Percentiles rank a stretch among this genome's conserved stretches.
These are phyloP conservation scores for Pangasius krempfi DNA, from an alignment of 2,797 vertebrate genomes.

Conservation along the genomic window DNA sequence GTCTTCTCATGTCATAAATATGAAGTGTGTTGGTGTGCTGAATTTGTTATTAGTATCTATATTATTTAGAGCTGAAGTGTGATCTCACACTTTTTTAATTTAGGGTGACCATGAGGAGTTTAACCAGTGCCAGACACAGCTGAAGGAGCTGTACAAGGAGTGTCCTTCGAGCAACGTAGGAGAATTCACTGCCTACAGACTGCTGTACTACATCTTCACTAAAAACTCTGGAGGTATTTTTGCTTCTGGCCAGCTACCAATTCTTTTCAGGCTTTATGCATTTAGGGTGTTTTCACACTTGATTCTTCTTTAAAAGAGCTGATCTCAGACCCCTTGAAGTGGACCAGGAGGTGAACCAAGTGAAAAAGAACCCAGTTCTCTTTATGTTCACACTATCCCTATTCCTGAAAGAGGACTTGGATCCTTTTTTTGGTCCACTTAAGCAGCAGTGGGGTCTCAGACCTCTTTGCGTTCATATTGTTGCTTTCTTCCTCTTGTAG, in stretches of 20 bases:
- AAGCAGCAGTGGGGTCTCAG: too few relatives aligned
- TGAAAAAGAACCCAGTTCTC: too few relatives aligned
- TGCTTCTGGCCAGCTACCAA: background rate
- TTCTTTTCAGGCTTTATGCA: background rate
- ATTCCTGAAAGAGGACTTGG: too few relatives aligned
- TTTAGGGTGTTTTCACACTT: too few relatives aligned
- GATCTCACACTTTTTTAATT: background rate
- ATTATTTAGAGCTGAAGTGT: background rate
- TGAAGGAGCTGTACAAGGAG: conserved; percentile 89
- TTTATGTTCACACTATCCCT: too few relatives aligned
- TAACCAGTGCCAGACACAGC: conserved; percentile 93
- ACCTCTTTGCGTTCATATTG: too few relatives aligned
- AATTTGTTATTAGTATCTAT: background rate
- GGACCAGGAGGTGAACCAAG: too few relatives aligned
- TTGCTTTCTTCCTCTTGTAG: too few relatives aligned
- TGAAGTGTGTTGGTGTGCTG: background rate
- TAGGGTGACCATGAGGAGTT: conserved; percentile 95
- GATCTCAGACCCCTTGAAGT: too few relatives aligned
- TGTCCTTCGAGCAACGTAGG: conserved; percentile 86
- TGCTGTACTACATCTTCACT: conserved; percentile 93
- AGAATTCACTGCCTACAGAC: conserved; percentile 90
- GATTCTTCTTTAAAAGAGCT: too few relatives aligned
- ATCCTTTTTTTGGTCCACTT: too few relatives aligned
- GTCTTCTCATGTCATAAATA: background rate
- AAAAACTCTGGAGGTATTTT: conserved; percentile 87